Evolutionary conservation across 2,888 invertebrate species (phyloP).

Genomic region (Macroteleia sp.): DNA sequence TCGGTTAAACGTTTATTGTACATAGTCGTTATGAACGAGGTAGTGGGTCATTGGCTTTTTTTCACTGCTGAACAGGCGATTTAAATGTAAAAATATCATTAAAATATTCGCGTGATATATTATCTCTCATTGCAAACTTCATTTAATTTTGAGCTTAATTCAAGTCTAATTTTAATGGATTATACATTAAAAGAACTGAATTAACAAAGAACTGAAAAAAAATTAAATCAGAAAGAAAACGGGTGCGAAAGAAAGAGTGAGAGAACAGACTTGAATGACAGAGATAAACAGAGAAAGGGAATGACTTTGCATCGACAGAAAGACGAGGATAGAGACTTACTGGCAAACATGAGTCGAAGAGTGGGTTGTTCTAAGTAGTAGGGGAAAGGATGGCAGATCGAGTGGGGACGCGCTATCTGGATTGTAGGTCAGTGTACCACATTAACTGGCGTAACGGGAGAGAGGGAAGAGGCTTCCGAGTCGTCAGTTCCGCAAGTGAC

Average conservation of each 20-base stretch:
- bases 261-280: conserved; percentile 20
- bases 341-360: conserved; percentile 15
- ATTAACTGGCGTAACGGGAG: conserved; percentile 72
- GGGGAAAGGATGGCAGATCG: conserved; percentile 53
- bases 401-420: conserved; percentile 68
- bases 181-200: too few relatives aligned
- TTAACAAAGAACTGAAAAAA: neutral
- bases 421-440: conserved; percentile 84
- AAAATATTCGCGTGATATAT: conserved; percentile 11
- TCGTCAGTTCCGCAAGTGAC: conserved; percentile 78
- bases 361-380: conserved; percentile 8
- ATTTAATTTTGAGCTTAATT: neutral
- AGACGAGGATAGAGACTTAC: conserved; percentile 37
- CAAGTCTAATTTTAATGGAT: neutral
- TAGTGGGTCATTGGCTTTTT: conserved; percentile 26
- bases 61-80: conserved; percentile 1
- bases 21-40: conserved; percentile 6
- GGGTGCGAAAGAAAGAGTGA: conserved; percentile 45
- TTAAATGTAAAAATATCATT: conserved; percentile 14
- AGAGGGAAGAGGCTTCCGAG: conserved; percentile 74
- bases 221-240: conserved; percentile 36
- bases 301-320: conserved; percentile 26
- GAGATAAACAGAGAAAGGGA: conserved; percentile 49
- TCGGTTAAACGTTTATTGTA: neutral
- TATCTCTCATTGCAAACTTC: neutral